Conservation (phyloP, 1,140 invertebrate genomes). For the Trichonephila clavipes region DNA sequence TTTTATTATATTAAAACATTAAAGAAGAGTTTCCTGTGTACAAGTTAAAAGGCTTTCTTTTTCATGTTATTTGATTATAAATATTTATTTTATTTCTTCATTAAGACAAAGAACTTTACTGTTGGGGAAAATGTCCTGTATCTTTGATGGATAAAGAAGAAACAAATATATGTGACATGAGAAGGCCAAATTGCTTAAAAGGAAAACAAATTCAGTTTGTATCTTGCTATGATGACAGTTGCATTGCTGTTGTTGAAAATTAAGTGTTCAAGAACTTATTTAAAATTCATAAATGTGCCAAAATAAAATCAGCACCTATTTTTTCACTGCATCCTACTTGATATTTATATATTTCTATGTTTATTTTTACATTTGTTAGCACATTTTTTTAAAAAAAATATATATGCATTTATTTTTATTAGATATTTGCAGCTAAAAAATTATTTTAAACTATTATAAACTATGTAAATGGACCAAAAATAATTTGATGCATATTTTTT, state of each 20-base stretch:
- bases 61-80: too few relatives aligned
- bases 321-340: not conserved
- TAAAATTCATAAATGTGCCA: not conserved
- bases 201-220: not conserved
- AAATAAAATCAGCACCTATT: not conserved
- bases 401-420: not conserved
- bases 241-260: constrained; percentile 48
- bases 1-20: not conserved
- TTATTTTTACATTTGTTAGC: not conserved
- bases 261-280: not conserved
- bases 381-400: not conserved
- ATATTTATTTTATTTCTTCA: not conserved
- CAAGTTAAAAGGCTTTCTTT: too few relatives aligned
- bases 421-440: not conserved
- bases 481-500: too few relatives aligned
- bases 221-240: constrained; percentile 35
- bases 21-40: not conserved
- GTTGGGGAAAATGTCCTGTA: constrained; percentile 50
- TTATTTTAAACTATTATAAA: not conserved
- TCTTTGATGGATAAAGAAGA: constrained; percentile 4
- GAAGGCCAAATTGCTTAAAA: not conserved
- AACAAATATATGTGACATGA: not conserved
- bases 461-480: too few relatives aligned
- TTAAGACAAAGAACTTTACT: constrained; percentile 37
- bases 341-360: not conserved